phyloP scores from a whole-genome alignment of 2,113 vertebrate genomes.

The Macaca fascicularis region T2T-MFA8v1.1 NC_088381.1:165270501-165271000 shows the following conservation, averaged over 20 bases:
- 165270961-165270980: background rate
- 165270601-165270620: rapidly evolving
- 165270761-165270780: rapidly evolving
- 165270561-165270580: rapidly evolving
- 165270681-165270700: rapidly evolving
- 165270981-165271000: background rate
- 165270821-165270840: background rate
- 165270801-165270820: background rate
- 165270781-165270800: rapidly evolving
- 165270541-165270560: background rate
- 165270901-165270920: background rate
- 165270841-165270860: background rate
- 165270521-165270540: background rate
- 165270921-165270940: background rate
- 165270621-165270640: background rate
- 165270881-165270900: background rate
- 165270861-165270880: background rate
- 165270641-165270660: background rate
- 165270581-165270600: background rate
- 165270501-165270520: rapidly evolving
- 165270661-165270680: background rate
- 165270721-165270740: background rate
- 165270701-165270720: background rate
- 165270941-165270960: too few relatives aligned
- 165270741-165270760: background rate